Evolutionary conservation across 1,140 invertebrate species (phyloP), one percentile per base, ranked within the genome.

Genomic region (Berghia stephanieae): DNA sequence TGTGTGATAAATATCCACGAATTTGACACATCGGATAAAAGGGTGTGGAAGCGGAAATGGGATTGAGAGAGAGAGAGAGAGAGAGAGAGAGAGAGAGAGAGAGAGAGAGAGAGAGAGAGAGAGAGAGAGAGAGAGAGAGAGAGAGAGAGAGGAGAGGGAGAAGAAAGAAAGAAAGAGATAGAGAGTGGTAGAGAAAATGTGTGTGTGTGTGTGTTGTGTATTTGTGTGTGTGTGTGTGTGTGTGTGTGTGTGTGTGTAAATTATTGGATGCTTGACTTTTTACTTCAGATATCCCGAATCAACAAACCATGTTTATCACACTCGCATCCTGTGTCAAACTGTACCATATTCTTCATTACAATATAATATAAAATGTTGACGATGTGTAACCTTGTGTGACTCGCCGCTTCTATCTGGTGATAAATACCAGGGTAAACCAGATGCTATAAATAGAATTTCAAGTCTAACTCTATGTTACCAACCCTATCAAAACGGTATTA

Each of bases 201-300:
- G 13, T 16, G 46, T 13, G 13, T 49, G 13, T 13, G 13, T 49
- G 46, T 16, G n/a, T n/a, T 49, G 13, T n/a, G 13, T n/a, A 16
- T 49, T n/a, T 16, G n/a, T n/a, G 13, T 49, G 46, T 49, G 55
- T 18, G 55, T 57, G 55, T 57, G 55, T 57, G 55, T 18, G 34
- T 57, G 55, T 57, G 55, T 57, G 55, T 57, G 55, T 57, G 55
- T 57, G 55, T 57, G 55, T 57, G 55, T 57, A 31, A 24, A 31
- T 57, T n/a, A 24, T n/a, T 57, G 55, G 24, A 31, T 57, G 55
- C 34, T n/a, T 57, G 55, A 24, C n/a, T 57, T n/a, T 57, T n/a
- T 57, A 31, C 34, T n/a, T 57, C n/a, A 24, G 55, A 24, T n/a
- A 49, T 13, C 13, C 13, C 13, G 46, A 49, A 49, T 13, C 13